These are phyloP conservation scores for Callyntrura sp. DNA, from an alignment of 2,888 invertebrate genomes.

Conservation along the genomic window DNA sequence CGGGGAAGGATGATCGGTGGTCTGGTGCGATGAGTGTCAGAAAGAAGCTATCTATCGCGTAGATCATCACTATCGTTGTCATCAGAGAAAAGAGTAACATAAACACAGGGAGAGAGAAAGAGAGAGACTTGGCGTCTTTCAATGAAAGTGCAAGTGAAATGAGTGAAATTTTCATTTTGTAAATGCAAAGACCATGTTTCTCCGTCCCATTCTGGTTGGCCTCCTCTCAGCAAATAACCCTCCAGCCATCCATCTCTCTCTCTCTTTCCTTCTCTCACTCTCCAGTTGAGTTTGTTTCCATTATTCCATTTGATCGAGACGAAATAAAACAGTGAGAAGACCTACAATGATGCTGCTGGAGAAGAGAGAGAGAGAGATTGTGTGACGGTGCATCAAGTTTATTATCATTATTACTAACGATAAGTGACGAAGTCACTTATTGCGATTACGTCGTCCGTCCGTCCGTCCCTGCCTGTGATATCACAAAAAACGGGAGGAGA, in stretches of 20 bases:
- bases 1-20: background rate
- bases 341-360: background rate
- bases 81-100: conserved; percentile 44
- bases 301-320: conserved; percentile 48
- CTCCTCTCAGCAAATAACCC: conserved; percentile 77
- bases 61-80: background rate
- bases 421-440: no score
- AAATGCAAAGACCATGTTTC: conserved; percentile 82
- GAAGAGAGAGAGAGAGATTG: no score
- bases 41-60: conserved; percentile 14
- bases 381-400: conserved; percentile 41
- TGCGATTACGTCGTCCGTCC: no score
- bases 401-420: no score
- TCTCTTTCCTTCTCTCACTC: conserved; percentile 15
- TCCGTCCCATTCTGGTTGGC: conserved; percentile 69
- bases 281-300: background rate
- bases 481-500: no score
- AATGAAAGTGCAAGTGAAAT: conserved; percentile 21
- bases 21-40: conserved; percentile 38
- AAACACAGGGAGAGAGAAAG: conserved; percentile 19
- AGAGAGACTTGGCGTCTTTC: background rate
- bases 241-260: conserved; percentile 59
- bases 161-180: conserved; percentile 82
- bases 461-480: no score
- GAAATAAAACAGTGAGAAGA: conserved; percentile 24